Base-by-base conservation (phyloP, 2,113 vertebrate species). In the Syrrhaptes paradoxus region DNA sequence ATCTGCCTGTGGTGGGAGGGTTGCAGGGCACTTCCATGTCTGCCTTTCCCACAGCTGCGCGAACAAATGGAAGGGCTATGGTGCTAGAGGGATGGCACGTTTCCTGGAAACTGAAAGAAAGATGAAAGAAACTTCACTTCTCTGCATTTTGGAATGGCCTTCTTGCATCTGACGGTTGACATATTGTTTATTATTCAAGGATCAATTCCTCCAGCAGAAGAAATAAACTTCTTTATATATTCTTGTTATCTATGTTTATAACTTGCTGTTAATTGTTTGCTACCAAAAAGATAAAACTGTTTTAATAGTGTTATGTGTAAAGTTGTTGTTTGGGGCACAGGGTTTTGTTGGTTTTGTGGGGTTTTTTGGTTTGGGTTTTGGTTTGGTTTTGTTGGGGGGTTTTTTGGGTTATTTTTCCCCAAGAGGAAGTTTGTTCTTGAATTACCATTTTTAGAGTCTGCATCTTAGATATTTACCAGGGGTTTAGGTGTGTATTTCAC, bases 341-440 rank as follows among this genome's bases (percentile, higher is more conserved):
- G 5, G 1, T 52, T 46, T 51, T 22, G 7, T 10, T 51, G 5
- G 0, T 32, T 63, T 63, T 54, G 11, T n/a, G 19, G 4, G 3
- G 2, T 45, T 4, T 12, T 34, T 28, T 4, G 2, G 4, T 1
- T 6, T 73, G 11, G 15, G 24, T 11, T 38, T 46, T 29, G 0
- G 0, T 3, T n/a, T 51, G 5, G 0, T 32, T 63, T 63, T 54
- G 11, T n/a, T 36, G 19, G 19, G 4, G 3, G 2, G 36, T 4
- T 12, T 34, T 28, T 4, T 73, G 11, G 14, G 24, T 11, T 63
- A 49, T 57, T 52, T 46, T 65, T 38, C 46, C 57, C 5, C 10
- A 55, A 34, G 12, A 25, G 4, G 68, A 78, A 52, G 1, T 14
- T 93, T 71, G 74, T 5, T 51, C 21, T 76, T 49, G 7, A 70